Evolutionary conservation across 2,797 vertebrate genomes (phyloP), one percentile per base, ranked within the genome.

Genomic region (Eidolon dupreanum): DNA sequence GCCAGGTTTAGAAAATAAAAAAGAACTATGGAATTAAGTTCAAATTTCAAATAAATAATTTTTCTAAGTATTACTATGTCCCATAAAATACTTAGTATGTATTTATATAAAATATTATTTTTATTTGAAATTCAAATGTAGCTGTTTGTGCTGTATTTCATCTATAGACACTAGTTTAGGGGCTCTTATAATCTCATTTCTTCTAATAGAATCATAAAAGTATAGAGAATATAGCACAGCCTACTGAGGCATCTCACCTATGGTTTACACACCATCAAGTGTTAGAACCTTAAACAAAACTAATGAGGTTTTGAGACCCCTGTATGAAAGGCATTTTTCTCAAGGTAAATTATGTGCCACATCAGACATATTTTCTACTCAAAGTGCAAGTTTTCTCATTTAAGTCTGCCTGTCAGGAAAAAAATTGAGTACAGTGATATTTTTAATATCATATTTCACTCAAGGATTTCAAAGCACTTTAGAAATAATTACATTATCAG

Each of bases 361-460:
- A 0, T 86, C 81, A 83, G 66, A 78, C 26, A 85, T 59, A 92
- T 86, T 92, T 96, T 95, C 46, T n/a, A 79, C 38, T 66, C 12
- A 57, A 77, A 93, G 33, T 94, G 46, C 17, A 97, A 93, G 59
- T 70, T 96, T 96, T 90, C 89, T 88, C 73, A 90, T 95, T 96
- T 92, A 93, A 96, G 71, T 92, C 41, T 95, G 53, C 75, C 68
- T 94, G 59, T 88, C 66, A 75, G 51, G 83, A 51, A 87, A 74
- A 90, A 93, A 88, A 81, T 82, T 81, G 26, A 94, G 68, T 28
- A n/a, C 51, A 73, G 49, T 51, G 66, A 93, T 97, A 96, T 88
- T 96, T 97, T 95, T 96, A 93, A 96, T 96, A 92, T n/a, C 73
- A 57, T 91, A 95, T 96, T 97, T 97, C 82, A 96, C 87, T 96